phyloP scores from a whole-genome alignment of 2,888 invertebrate species.

The Anodontia alba region DNA sequence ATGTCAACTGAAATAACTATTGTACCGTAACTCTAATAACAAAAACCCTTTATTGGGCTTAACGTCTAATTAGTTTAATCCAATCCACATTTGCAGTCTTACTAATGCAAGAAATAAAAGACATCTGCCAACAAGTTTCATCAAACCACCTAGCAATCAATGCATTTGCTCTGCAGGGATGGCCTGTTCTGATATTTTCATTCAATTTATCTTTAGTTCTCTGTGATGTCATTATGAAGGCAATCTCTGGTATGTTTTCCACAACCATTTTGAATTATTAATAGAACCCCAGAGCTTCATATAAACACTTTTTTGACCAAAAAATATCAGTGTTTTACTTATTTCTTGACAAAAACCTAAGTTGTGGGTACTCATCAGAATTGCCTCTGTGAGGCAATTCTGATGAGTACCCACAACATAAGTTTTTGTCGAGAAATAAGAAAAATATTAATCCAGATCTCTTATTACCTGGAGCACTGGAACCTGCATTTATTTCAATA shows the following conservation, averaged over 20 bases:
- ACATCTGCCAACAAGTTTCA: background rate
- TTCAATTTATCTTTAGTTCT: background rate
- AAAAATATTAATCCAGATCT: no score
- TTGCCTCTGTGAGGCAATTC: no score
- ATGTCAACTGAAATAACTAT: no score
- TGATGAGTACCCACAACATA: no score
- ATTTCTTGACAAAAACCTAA: no score
- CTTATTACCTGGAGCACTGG: no score
- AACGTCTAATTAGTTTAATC: background rate
- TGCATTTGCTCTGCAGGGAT: background rate
- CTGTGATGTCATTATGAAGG: conserved; percentile 15
- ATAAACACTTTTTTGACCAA: no score
- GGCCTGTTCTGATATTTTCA: background rate
- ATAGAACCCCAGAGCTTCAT: background rate
- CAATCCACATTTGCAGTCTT: background rate
- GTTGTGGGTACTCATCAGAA: no score
- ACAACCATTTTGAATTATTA: conserved; percentile 4
- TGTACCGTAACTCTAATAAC: no score
- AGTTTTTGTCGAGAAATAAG: no score
- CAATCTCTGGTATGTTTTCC: conserved; percentile 13
- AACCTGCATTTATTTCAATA: conserved; percentile 52
- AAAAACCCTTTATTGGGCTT: no score
- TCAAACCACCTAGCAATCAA: background rate
- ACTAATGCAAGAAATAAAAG: background rate
- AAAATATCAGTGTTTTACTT: no score